These are phyloP conservation scores for Philaethria dido DNA, from an alignment of 2,888 invertebrate genomes.

Conservation along the genomic window DNA sequence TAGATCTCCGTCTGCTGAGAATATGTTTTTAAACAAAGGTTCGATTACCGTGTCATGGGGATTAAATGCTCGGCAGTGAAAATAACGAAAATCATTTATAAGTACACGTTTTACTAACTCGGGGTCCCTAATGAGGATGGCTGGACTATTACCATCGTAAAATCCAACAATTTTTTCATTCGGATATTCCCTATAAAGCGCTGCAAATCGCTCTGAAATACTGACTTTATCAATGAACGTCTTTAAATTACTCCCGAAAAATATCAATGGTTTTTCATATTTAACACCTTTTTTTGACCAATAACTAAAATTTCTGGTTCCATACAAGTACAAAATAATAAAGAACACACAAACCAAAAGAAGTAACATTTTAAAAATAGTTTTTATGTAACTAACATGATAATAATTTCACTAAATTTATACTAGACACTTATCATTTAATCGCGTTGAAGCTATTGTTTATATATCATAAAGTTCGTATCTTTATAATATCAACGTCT, in stretches of 20 bases:
- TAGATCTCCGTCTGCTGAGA: constrained; percentile 53
- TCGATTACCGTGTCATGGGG: constrained; percentile 47
- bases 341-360: no score
- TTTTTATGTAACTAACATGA: no score
- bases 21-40: constrained; percentile 52
- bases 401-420: no score
- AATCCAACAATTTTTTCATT: constrained; percentile 54
- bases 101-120: constrained; percentile 52
- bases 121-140: constrained; percentile 52
- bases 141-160: constrained; percentile 48
- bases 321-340: no score
- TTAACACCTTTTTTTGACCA: constrained; percentile 40
- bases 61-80: constrained; percentile 50
- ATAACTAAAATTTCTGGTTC: constrained; percentile 37
- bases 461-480: no score
- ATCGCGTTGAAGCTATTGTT: no score
- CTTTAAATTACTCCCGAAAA: constrained; percentile 39
- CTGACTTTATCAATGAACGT: constrained; percentile 35
- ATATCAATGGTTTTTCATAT: constrained; percentile 35
- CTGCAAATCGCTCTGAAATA: constrained; percentile 43
- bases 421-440: no score
- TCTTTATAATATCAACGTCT: no score
- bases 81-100: constrained; percentile 50
- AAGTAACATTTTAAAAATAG: no score
- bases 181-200: constrained; percentile 48